Evolutionary conservation across 2,113 vertebrate genomes (phyloP).

Genomic region (Stomatorhinus ivindoensis): DNA sequence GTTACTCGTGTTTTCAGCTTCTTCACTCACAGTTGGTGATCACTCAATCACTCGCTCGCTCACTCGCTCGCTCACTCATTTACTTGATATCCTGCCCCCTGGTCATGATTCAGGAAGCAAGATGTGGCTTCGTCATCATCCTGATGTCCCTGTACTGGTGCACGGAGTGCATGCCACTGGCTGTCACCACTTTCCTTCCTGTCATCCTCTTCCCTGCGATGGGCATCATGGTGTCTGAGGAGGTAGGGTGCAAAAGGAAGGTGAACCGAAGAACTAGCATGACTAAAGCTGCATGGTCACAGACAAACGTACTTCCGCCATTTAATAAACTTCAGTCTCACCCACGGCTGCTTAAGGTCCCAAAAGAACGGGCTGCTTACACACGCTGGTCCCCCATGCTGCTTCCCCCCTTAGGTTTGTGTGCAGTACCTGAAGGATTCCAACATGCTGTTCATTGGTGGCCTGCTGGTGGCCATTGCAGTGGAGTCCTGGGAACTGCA

Average conservation of each 20-base stretch:
- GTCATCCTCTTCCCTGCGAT: slow-evolving; percentile 81
- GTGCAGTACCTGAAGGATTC: slow-evolving; percentile 71
- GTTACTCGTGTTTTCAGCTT: not conserved
- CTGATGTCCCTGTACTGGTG: slow-evolving; percentile 90
- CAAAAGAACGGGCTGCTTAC: not conserved
- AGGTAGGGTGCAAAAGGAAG: slow-evolving; percentile 52
- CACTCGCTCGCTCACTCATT: not conserved
- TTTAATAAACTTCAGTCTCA: not conserved
- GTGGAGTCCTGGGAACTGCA: slow-evolving; percentile 76
- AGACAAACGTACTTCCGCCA: not conserved
- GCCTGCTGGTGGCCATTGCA: slow-evolving; percentile 70
- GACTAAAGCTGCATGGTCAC: not conserved
- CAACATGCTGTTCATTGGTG: slow-evolving; percentile 75
- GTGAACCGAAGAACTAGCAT: not conserved
- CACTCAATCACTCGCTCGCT: not conserved
- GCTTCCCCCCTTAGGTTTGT: slow-evolving; percentile 53
- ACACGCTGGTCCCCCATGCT: not conserved
- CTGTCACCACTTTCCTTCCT: slow-evolving; percentile 78
- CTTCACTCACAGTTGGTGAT: not conserved
- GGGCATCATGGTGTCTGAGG: slow-evolving; percentile 75
- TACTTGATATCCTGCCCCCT: slow-evolving; percentile 11
- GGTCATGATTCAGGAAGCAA: slow-evolving; percentile 59
- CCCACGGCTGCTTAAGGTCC: not conserved
- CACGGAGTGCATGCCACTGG: slow-evolving; percentile 80
- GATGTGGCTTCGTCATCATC: slow-evolving; percentile 76